A percentile compares a stretch with the other conserved stretches of the same genome.
phyloP scores from a whole-genome alignment of 2,113 vertebrate species.

The Montifringilla adamsi region DNA sequence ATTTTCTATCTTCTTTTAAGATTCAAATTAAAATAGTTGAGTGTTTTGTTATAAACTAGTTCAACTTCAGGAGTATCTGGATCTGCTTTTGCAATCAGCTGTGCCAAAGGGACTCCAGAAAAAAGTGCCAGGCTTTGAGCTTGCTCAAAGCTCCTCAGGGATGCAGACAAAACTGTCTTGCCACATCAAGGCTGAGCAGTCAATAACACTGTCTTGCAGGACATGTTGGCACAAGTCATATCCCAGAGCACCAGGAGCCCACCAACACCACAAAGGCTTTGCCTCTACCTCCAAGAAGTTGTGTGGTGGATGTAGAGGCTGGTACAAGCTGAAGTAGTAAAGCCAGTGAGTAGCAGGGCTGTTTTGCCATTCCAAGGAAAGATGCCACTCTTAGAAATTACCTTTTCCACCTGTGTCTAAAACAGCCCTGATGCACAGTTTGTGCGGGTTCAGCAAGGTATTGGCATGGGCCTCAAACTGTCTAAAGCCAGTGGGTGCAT shows the following conservation, averaged over 20 bases:
- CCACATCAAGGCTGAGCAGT: slow-evolving; percentile 15
- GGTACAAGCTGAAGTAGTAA: not conserved
- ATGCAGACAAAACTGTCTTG: not conserved
- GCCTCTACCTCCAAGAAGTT: not conserved
- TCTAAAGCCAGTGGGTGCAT: not conserved
- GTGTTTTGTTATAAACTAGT: not conserved
- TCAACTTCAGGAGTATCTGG: not conserved
- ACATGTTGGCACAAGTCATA: not conserved
- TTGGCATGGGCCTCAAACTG: not conserved
- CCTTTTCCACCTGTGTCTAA: not conserved
- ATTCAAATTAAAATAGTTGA: not conserved
- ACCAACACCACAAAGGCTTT: too few species aligned
- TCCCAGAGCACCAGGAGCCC: not conserved
- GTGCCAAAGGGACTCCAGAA: not conserved
- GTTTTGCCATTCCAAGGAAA: not conserved
- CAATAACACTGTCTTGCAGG: not conserved
- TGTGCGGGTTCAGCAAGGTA: not conserved
- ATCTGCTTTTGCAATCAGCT: not conserved
- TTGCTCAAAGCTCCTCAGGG: not conserved
- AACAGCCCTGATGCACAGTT: not conserved
- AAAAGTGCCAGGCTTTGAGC: not conserved
- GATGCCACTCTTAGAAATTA: not conserved
- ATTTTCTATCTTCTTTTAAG: not conserved
- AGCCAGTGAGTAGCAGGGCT: not conserved
- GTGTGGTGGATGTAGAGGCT: not conserved